These are phyloP conservation scores for Brachionus paranguensis DNA, from an alignment of 1,140 invertebrate genomes.

Conservation along the genomic window DNA sequence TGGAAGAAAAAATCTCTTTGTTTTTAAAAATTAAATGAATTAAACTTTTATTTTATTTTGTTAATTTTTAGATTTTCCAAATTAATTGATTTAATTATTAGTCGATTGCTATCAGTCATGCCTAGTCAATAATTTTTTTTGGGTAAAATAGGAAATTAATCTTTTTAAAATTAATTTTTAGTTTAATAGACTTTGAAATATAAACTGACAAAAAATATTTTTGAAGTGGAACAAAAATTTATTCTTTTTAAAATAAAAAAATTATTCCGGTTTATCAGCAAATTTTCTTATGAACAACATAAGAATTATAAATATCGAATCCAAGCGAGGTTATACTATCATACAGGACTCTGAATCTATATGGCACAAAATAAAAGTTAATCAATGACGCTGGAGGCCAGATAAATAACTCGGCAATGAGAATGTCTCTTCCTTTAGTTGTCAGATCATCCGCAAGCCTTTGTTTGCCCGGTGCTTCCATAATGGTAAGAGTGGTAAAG, in stretches of 20 bases:
- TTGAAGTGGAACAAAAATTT: no score
- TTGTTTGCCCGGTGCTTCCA: constrained; percentile 62
- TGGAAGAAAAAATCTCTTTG: no score
- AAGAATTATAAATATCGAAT: constrained; percentile 84
- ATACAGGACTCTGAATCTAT: constrained; percentile 75
- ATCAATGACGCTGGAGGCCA: constrained; percentile 74
- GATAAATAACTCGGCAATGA: constrained; percentile 71
- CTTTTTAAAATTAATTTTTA: no score
- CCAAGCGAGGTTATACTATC: constrained; percentile 81
- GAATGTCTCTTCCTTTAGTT: constrained; percentile 71
- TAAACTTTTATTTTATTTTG: no score
- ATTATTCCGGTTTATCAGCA: neutral
- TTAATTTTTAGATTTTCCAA: neutral
- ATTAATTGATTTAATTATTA: no score
- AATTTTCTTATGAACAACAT: constrained; percentile 58
- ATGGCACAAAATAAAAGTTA: constrained; percentile 81
- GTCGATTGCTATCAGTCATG: no score
- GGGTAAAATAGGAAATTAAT: no score
- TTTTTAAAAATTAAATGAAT: no score
- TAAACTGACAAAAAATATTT: no score
- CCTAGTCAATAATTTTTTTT: no score
- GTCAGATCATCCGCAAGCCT: constrained; percentile 68
- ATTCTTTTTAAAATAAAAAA: neutral
- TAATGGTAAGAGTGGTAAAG: constrained; percentile 68
- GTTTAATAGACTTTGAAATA: no score